Conservation (phyloP, 2,888 invertebrate genomes). For the Heterodera filipjevi region DNA sequence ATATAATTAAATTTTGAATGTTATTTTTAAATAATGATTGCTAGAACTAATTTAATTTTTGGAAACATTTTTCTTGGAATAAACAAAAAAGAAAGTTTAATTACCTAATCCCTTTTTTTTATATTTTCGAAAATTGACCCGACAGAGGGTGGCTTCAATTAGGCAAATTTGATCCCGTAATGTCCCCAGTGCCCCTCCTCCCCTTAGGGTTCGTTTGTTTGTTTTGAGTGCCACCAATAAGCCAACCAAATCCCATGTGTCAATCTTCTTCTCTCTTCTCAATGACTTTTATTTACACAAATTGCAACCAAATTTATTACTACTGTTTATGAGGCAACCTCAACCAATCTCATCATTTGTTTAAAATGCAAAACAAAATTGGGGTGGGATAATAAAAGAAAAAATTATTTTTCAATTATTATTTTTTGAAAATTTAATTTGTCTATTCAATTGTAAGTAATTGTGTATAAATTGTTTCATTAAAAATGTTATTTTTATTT, state of each 20-base stretch:
- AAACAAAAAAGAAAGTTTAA: not conserved
- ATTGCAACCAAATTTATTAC: not conserved
- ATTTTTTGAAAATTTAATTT: no score
- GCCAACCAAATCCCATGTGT: constrained; percentile 5
- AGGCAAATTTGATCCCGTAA: not conserved
- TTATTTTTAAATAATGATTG: not conserved
- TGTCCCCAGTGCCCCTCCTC: not conserved
- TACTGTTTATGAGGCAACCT: not conserved
- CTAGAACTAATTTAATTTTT: no score
- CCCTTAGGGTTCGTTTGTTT: not conserved
- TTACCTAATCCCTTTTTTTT: not conserved
- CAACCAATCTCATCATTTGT: no score
- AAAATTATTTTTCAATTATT: no score
- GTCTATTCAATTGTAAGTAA: no score
- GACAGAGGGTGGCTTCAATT: not conserved
- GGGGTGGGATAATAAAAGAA: no score
- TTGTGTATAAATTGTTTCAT: no score
- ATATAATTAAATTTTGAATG: not conserved
- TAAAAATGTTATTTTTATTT: no score
- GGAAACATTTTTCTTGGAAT: no score
- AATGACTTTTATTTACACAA: constrained; percentile 6
- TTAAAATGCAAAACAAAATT: no score
- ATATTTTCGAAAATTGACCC: not conserved
- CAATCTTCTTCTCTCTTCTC: not conserved
- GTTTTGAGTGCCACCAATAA: constrained; percentile 9